A percentile compares a stretch with the other conserved stretches of the same genome.
phyloP scores from a whole-genome alignment of 92 coral and sea anemone species.

The Virgularia gustaviana region DNA sequence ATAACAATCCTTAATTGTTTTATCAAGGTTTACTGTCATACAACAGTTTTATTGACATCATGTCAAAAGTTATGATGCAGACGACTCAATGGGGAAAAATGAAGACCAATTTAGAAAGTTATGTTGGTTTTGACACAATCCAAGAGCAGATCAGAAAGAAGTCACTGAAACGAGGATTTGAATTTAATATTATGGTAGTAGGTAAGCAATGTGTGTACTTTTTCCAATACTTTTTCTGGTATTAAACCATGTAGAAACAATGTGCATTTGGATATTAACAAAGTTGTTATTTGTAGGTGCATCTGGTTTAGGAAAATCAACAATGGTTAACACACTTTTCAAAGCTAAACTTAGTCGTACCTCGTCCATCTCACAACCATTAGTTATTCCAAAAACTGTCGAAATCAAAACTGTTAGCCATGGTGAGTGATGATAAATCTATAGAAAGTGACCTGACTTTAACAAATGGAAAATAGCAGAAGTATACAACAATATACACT shows the following conservation, averaged over 20 bases:
- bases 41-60: slow-evolving; percentile 90
- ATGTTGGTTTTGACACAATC: slow-evolving; percentile 96
- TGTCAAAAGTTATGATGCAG: slow-evolving; percentile 96
- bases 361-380: slow-evolving; percentile 69
- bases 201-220: slow-evolving; percentile 56
- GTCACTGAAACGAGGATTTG: slow-evolving; percentile 95
- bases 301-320: slow-evolving; percentile 91
- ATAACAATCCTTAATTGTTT: neutral
- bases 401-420: slow-evolving; percentile 97
- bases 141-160: slow-evolving; percentile 97
- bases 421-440: slow-evolving; percentile 51
- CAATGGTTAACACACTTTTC: slow-evolving; percentile 94
- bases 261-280: too few relatives aligned
- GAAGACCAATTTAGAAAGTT: slow-evolving; percentile 84
- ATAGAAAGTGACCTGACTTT: too few relatives aligned
- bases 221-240: too few relatives aligned
- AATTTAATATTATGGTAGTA: slow-evolving; percentile 93
- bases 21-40: slow-evolving; percentile 76
- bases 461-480: too few relatives aligned
- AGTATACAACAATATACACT: too few relatives aligned
- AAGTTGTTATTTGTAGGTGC: slow-evolving; percentile 71
- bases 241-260: neutral
- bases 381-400: slow-evolving; percentile 84
- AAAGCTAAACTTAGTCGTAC: slow-evolving; percentile 90
- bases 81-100: slow-evolving; percentile 98